phyloP scores from a whole-genome alignment of 2,113 vertebrate species.

The Sceloporus undulatus region DNA sequence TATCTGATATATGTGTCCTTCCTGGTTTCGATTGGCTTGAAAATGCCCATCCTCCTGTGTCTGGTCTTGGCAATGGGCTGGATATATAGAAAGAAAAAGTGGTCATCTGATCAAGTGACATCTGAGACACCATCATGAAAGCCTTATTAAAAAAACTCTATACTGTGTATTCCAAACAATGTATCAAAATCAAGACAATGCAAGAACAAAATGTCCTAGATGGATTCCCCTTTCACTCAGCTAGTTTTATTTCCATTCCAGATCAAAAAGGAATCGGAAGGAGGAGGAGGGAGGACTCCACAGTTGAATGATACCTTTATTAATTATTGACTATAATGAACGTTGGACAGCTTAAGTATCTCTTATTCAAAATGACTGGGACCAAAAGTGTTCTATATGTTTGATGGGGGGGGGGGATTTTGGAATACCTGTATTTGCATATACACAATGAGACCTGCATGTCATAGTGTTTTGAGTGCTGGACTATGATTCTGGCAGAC shows the following conservation, averaged over 20 bases:
- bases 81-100: neutral
- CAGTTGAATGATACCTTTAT: too few species aligned
- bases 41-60: conserved; percentile 6
- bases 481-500: too few species aligned
- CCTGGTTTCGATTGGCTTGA: conserved; percentile 15
- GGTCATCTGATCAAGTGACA: neutral
- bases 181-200: neutral
- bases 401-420: too few species aligned
- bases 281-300: too few species aligned
- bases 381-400: too few species aligned
- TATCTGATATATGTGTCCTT: conserved; percentile 5
- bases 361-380: too few species aligned
- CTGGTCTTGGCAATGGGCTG: conserved; percentile 17
- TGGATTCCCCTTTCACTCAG: too few species aligned
- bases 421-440: too few species aligned
- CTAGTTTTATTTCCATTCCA: neutral
- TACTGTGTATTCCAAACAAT: neutral
- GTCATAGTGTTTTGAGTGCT: too few species aligned
- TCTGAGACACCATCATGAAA: neutral
- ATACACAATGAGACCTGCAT: too few species aligned
- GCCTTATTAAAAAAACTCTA: neutral
- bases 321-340: too few species aligned
- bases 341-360: too few species aligned
- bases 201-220: neutral
- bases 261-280: neutral